phyloP scores from a whole-genome alignment of 1,140 invertebrate genomes.

The Cydia fagiglandana region DNA sequence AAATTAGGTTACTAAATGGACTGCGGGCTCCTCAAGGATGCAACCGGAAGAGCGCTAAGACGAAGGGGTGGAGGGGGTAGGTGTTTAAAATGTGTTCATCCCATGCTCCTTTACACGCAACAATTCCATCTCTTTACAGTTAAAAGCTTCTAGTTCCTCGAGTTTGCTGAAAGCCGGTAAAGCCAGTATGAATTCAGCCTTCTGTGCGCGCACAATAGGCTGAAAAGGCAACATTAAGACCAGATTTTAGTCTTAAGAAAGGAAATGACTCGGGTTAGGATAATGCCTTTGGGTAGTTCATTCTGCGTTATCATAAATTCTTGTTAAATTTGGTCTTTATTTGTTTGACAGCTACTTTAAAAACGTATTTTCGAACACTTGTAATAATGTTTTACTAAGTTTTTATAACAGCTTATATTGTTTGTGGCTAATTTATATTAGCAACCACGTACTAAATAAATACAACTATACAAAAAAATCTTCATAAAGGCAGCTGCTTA shows the following conservation, averaged over 20 bases:
- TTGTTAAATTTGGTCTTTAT: constrained; percentile 16
- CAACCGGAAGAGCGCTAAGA: background rate
- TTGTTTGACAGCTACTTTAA: constrained; percentile 4
- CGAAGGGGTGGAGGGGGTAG: background rate
- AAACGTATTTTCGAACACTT: background rate
- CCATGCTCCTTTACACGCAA: constrained; percentile 38
- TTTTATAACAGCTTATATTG: background rate
- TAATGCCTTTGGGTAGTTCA: constrained; percentile 35
- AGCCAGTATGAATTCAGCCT: constrained; percentile 56
- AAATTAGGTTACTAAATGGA: too few relatives aligned
- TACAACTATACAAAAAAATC: background rate
- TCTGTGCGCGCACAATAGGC: constrained; percentile 53
- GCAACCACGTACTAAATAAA: background rate
- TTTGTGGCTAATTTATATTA: too few relatives aligned
- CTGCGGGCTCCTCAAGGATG: background rate
- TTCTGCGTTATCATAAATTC: constrained; percentile 25
- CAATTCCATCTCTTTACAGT: constrained; percentile 49
- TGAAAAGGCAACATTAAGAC: constrained; percentile 61
- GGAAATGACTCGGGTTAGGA: constrained; percentile 54
- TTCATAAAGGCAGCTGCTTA: too few relatives aligned
- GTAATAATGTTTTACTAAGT: background rate
- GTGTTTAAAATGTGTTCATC: constrained; percentile 27
- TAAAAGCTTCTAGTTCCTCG: constrained; percentile 64
- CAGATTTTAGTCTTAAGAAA: constrained; percentile 59
- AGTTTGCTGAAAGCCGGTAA: constrained; percentile 60